Evolutionary conservation across 2,888 invertebrate species (phyloP).

Genomic region (Nephrotoma guestfalica): DNA sequence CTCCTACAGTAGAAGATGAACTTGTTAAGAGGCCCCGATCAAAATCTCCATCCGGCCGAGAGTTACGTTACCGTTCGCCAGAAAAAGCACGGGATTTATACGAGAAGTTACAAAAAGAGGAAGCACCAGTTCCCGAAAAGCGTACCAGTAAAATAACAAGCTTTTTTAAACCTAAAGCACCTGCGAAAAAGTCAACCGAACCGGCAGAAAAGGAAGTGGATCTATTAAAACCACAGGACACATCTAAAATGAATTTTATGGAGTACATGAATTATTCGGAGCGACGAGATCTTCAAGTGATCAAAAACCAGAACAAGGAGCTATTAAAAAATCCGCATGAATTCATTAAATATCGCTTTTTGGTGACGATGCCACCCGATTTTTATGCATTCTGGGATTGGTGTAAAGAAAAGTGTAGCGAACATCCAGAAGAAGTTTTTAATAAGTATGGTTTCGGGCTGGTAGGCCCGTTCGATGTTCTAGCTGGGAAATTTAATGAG

Average conservation of each 20-base stretch:
- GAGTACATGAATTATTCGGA: not conserved
- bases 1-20: not conserved
- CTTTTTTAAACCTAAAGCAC: not conserved
- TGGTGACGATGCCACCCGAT: slow-evolving; percentile 79
- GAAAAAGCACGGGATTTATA: not conserved
- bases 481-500: slow-evolving; percentile 43
- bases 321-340: slow-evolving; percentile 34
- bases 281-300: not conserved
- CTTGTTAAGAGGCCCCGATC: not conserved
- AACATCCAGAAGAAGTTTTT: slow-evolving; percentile 46
- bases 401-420: slow-evolving; percentile 40
- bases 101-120: not conserved
- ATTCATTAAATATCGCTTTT: slow-evolving; percentile 57
- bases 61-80: not conserved
- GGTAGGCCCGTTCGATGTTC: slow-evolving; percentile 79
- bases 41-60: not conserved
- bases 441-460: slow-evolving; percentile 50
- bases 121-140: not conserved
- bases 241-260: not conserved
- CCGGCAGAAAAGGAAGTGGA: not conserved
- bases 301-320: slow-evolving; percentile 27
- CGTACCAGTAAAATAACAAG: not conserved
- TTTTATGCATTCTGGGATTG: slow-evolving; percentile 77
- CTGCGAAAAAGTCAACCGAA: not conserved
- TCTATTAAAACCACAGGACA: not conserved